phyloP scores from a whole-genome alignment of 2,113 vertebrate species.

The Cyrtonyx montezumae region DNA sequence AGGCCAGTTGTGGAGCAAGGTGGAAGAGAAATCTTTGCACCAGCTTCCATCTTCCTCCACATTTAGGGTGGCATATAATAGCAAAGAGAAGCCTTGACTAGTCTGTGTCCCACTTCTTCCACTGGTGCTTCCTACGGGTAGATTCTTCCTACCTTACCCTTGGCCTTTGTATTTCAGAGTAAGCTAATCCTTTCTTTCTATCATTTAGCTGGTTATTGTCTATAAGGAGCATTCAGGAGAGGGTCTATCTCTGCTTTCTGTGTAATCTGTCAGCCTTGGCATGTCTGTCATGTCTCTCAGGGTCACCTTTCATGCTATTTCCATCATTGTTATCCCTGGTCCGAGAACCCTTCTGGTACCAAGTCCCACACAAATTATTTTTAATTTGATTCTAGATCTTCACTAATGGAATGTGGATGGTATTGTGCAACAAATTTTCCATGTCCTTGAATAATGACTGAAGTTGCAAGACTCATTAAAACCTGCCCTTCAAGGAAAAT shows the following conservation, averaged over 20 bases:
- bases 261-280: background rate
- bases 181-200: background rate
- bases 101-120: background rate
- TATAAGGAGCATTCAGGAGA: background rate
- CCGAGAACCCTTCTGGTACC: background rate
- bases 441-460: background rate
- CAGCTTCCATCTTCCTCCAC: background rate
- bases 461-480: background rate
- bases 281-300: accelerated
- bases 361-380: background rate
- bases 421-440: background rate
- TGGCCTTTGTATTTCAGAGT: background rate
- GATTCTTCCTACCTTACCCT: background rate
- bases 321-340: background rate
- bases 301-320: background rate
- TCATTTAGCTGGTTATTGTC: background rate
- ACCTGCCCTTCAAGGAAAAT: background rate
- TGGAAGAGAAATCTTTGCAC: background rate
- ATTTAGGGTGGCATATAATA: background rate
- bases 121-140: background rate
- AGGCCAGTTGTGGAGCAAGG: background rate
- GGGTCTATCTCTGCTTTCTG: background rate
- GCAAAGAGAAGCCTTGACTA: background rate
- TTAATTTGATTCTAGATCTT: background rate
- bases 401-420: no score